These are phyloP conservation scores for Porites lutea DNA, from an alignment of 64 coral and sea anemone species.

Conservation along the genomic window DNA sequence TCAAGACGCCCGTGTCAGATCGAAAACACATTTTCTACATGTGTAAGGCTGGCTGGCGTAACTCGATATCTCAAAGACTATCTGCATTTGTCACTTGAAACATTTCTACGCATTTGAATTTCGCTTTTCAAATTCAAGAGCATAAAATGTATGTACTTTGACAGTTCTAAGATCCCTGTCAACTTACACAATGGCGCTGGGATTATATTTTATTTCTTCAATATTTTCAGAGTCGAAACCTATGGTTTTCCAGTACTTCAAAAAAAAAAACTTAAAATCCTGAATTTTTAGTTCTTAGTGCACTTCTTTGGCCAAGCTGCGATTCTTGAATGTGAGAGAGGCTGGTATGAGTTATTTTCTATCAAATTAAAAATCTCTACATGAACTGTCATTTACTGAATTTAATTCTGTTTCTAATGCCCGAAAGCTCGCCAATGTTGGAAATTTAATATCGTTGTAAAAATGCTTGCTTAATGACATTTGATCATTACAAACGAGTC, in stretches of 20 bases:
- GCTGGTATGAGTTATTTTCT: not conserved
- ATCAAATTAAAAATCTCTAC: not conserved
- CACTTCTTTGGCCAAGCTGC: too few relatives aligned
- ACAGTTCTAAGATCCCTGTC: constrained; percentile 15
- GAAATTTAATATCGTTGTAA: constrained; percentile 11
- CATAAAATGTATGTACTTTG: not conserved
- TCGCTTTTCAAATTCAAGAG: constrained; percentile 27
- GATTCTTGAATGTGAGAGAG: too few relatives aligned
- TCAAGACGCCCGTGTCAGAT: not conserved
- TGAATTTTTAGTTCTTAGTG: too few relatives aligned
- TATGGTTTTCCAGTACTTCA: not conserved
- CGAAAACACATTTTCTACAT: constrained; percentile 29
- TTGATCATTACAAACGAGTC: not conserved
- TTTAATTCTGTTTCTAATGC: not conserved
- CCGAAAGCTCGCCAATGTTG: not conserved
- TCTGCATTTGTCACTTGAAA: not conserved
- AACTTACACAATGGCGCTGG: not conserved
- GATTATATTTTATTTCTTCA: not conserved
- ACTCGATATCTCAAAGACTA: constrained; percentile 30
- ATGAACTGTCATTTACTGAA: not conserved
- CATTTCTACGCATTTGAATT: constrained; percentile 16
- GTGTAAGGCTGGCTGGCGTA: not conserved
- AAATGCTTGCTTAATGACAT: not conserved
- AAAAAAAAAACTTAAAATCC: too few relatives aligned
- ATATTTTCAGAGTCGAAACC: not conserved